Evolutionary conservation across 2,888 invertebrate genomes (phyloP), one percentile per base, ranked within the genome.

Genomic region (Pasiphila rectangulata): DNA sequence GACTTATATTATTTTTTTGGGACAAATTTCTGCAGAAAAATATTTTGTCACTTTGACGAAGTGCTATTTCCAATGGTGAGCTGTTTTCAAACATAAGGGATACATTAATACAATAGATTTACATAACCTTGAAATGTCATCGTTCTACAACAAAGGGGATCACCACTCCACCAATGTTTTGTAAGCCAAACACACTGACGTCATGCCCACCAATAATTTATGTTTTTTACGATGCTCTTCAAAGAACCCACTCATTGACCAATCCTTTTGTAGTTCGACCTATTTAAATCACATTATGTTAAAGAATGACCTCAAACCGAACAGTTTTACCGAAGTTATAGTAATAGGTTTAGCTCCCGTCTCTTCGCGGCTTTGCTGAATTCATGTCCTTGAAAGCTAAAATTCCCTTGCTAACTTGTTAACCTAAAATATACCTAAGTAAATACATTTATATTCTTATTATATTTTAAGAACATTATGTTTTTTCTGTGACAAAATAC

Each of bases 241-340:
- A 67, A 67, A 67, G 57, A 57, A 51, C 53, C 49, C 45, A 54
- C 60, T 49, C 59, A 68, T 67, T 71, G 55, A 46, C 57, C 64
- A 70, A 71, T 74, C 72, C 70, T 75, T 75, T 75, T 77, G 75
- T 77, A 69, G 69, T 72, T 58, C 61, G 73, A 69, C 75, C 76
- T 73, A 78, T 80, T 79, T 79, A 71, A 76, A 75, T 75, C 69
- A 57, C 68, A 70, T 75, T 69, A 73, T 72, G 72, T 68, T 72
- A 59, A 63, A 70, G 65, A 67, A 66, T 72, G 78, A 69, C 78
- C 81, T 79, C 74, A 74, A 79, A 78, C 75, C 74, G 62, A 72
- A 64, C 68, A 69, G 69, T 69, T 51, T 59, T 61, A 67, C 6
- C 63, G 61, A 66, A 38, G 45, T 12, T 30, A 10, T 12, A 2